A percentile compares a stretch with the other conserved stretches of the same genome.
These are phyloP conservation scores for Rugalucina vietnamica DNA, from an alignment of 2,888 invertebrate genomes.

Conservation along the genomic window DNA sequence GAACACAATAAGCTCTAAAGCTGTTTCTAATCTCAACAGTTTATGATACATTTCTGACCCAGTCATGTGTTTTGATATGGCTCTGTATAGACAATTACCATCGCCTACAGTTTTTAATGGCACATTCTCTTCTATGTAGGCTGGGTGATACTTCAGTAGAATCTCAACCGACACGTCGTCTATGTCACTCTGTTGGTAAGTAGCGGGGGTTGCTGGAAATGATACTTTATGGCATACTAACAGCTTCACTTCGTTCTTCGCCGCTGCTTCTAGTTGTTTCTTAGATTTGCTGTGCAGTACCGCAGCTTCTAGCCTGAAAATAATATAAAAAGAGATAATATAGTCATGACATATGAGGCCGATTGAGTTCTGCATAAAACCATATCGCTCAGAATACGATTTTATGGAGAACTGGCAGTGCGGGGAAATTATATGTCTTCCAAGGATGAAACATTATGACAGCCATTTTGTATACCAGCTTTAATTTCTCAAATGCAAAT, in stretches of 20 bases:
- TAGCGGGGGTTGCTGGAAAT: background rate
- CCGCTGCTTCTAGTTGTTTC: background rate
- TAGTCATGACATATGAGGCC: too few species aligned
- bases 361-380: too few species aligned
- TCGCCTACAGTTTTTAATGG: too few species aligned
- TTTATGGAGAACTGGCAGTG: too few species aligned
- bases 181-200: background rate
- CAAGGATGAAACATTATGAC: too few species aligned
- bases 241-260: background rate
- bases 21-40: background rate
- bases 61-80: background rate
- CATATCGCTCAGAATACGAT: too few species aligned
- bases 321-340: too few species aligned
- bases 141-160: background rate
- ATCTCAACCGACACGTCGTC: background rate
- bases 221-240: background rate
- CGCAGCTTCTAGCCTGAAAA: background rate
- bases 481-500: too few species aligned
- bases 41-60: background rate
- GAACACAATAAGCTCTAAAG: background rate
- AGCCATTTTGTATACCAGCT: too few species aligned
- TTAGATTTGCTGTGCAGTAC: background rate
- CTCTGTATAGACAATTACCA: background rate
- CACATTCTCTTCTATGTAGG: background rate
- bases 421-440: too few species aligned